A percentile compares a stretch with the other conserved stretches of the same genome.
Conservation (phyloP, 2,888 invertebrate species). For the Caenorhabditis macrosperma region DNA sequence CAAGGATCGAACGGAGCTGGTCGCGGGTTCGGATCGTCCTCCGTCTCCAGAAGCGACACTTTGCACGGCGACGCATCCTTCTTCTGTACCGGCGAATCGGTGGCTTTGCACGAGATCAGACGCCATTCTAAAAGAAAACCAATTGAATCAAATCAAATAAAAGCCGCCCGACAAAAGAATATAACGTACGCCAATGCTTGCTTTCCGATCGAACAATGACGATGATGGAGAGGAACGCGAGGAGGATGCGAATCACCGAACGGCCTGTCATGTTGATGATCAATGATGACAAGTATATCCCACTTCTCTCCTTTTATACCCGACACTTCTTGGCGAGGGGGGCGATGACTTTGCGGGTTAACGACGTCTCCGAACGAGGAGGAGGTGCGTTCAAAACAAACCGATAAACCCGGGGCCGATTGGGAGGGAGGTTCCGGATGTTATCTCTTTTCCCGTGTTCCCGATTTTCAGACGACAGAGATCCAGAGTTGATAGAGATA, state of each 20-base stretch:
- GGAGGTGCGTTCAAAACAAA: background rate
- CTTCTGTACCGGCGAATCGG: conserved; percentile 41
- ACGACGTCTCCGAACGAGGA: background rate
- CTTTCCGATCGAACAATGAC: conserved; percentile 35
- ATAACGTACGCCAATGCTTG: conserved; percentile 75
- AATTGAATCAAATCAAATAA: background rate
- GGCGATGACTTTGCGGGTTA: background rate
- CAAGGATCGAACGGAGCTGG: conserved; percentile 69
- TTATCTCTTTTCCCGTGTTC: background rate
- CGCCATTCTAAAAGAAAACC: conserved; percentile 73
- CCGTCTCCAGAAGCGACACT: conserved; percentile 71
- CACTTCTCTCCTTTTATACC: conserved; percentile 15
- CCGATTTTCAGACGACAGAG: background rate
- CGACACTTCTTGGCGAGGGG: background rate
- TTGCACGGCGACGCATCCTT: conserved; percentile 71
- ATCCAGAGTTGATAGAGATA: background rate
- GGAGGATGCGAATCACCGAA: background rate
- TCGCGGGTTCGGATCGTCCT: conserved; percentile 69
- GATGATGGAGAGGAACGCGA: background rate
- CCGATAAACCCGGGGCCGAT: background rate
- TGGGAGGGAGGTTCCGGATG: background rate
- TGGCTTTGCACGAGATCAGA: conserved; percentile 65
- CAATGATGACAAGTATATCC: conserved; percentile 7
- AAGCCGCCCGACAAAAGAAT: no score
- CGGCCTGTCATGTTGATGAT: conserved; percentile 10